Conservation (phyloP, 1,140 invertebrate genomes). For the Cataglyphis hispanica region DNA sequence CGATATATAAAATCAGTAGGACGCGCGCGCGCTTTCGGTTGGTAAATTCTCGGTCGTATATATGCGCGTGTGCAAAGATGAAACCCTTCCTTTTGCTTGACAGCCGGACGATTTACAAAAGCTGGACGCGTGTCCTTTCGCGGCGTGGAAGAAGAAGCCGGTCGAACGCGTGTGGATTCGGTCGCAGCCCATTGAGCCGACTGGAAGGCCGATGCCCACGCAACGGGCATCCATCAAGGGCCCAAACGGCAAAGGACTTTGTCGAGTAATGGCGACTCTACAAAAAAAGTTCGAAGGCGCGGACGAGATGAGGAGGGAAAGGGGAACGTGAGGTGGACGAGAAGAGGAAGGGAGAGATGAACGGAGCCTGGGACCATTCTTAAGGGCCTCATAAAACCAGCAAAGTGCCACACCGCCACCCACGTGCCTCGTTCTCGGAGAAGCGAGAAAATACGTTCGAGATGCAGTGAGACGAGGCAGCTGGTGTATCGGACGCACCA, state of each 20-base stretch:
- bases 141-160: constrained; percentile 49
- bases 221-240: constrained; percentile 83
- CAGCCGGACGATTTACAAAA: constrained; percentile 72
- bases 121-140: constrained; percentile 73
- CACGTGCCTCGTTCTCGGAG: constrained; percentile 82
- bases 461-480: constrained; percentile 75
- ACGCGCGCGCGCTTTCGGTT: constrained; percentile 49
- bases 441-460: constrained; percentile 79
- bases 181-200: constrained; percentile 75
- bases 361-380: constrained; percentile 77
- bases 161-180: constrained; percentile 72
- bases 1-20: constrained; percentile 31
- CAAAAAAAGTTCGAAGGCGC: constrained; percentile 77
- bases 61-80: not conserved
- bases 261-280: constrained; percentile 83
- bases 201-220: constrained; percentile 80
- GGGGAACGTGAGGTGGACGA: constrained; percentile 18
- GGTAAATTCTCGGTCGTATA: constrained; percentile 57
- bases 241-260: constrained; percentile 82
- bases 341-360: constrained; percentile 54
- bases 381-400: constrained; percentile 82
- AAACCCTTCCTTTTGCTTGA: constrained; percentile 45
- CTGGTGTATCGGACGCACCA: constrained; percentile 81
- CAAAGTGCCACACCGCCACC: constrained; percentile 83
- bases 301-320: constrained; percentile 51